phyloP scores from a whole-genome alignment of 1,140 invertebrate species.

The Apis florea region DNA sequence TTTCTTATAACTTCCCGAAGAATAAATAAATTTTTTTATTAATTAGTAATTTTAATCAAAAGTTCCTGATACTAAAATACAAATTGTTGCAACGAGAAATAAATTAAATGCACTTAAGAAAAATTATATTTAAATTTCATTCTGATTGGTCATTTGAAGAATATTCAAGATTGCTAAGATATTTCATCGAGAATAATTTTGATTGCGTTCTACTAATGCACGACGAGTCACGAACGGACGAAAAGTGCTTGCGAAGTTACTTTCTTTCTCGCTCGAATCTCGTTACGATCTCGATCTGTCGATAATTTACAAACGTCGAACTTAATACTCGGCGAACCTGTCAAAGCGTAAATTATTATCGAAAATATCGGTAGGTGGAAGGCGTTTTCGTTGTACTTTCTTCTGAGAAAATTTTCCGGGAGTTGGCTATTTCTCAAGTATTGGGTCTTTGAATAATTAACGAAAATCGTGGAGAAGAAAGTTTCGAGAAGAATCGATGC shows the following conservation, averaged over 20 bases:
- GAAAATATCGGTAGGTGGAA: constrained; percentile 9
- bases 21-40: too few species aligned
- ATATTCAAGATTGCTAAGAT: background rate
- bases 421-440: background rate
- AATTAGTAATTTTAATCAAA: too few species aligned
- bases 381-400: background rate
- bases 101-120: too few species aligned
- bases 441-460: constrained; percentile 41
- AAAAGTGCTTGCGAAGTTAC: constrained; percentile 18
- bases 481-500: constrained; percentile 7
- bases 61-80: too few species aligned
- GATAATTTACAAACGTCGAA: constrained; percentile 35
- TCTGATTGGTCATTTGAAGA: too few species aligned
- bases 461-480: constrained; percentile 13
- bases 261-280: background rate
- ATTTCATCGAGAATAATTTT: background rate
- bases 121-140: too few species aligned
- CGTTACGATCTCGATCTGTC: background rate
- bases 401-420: background rate
- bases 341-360: constrained; percentile 41
- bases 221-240: background rate
- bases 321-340: constrained; percentile 22
- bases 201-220: background rate
- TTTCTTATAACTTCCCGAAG: too few species aligned
- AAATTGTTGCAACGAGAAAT: too few species aligned